Evolutionary conservation across 1,140 invertebrate species (phyloP), one percentile per base, ranked within the genome.

Genomic region (Heliothis virescens): DNA sequence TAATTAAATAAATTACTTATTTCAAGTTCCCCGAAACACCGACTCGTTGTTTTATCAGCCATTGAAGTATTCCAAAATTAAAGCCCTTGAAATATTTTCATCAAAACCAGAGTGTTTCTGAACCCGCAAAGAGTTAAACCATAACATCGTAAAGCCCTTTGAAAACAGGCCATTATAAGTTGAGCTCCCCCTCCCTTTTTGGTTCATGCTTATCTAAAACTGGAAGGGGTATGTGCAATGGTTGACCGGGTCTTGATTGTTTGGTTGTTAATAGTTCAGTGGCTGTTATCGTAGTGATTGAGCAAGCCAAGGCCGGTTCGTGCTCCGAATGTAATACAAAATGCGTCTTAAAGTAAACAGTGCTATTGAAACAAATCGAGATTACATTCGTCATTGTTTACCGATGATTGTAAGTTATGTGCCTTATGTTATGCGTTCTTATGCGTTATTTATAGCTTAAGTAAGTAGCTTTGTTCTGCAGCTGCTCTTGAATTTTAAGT

Each of bases 271-370:
- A 65, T 73, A 79, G 59, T 63, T 73, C 79, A 73, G 69, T 74
- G 57, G 78, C 60, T 73, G 69, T 74, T 79, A 73, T 79, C 67
- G 79, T 29, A 63, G 69, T 73, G 79, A 79, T 79, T 79, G 69
- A 79, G 69, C 34, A 55, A 74, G 69, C 26, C 79, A 73, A 79
- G 69, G 79, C 59, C 71, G 52, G 69, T 79, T 79, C 79, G 69
- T 79, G 79, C 55, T 65, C 48, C 29, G 79, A 79, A 79, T 79
- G 48, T 47, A 50, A 77, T 53, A 77, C 75, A 77, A 77, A 76
- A 65, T 65, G 63, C 75, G 62, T 55, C 62, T 77, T 53, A 74
- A 50, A 63, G 60, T 74, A 79, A 79, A 79, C 69, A 79, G 11
- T 53, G 62, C 50, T 18, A 50, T 74, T 78, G 74, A 63, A 63